phyloP scores from a whole-genome alignment of 2,113 vertebrate species.

The Ictalurus furcatus region DNA sequence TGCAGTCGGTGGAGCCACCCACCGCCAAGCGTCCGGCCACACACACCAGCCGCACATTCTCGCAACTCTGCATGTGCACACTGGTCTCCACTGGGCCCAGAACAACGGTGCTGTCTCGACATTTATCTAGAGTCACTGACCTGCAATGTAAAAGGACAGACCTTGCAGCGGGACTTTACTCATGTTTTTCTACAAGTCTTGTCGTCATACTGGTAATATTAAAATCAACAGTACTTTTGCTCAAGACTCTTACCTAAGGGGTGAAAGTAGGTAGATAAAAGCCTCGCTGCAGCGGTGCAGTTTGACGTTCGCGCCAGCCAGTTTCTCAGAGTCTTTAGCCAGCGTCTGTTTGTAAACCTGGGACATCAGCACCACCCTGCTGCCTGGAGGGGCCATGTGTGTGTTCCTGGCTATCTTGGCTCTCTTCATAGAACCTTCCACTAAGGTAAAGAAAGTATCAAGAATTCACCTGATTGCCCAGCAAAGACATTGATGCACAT shows the following conservation, averaged over 20 bases:
- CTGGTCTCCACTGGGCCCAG: slow-evolving; percentile 85
- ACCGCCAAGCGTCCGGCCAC: slow-evolving; percentile 80
- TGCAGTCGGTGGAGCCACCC: slow-evolving; percentile 77
- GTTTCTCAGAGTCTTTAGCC: slow-evolving; percentile 90
- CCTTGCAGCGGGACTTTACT: neutral
- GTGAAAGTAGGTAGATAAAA: slow-evolving; percentile 93
- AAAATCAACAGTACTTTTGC: neutral
- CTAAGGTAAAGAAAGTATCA: slow-evolving; percentile 52
- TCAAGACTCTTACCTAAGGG: slow-evolving; percentile 80
- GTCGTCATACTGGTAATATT: neutral
- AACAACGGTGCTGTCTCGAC: slow-evolving; percentile 84
- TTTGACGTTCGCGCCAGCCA: slow-evolving; percentile 85
- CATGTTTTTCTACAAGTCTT: neutral
- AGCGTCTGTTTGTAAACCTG: slow-evolving; percentile 91
- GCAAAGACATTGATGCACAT: neutral
- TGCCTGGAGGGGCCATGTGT: slow-evolving; percentile 76
- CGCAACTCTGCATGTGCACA: slow-evolving; percentile 87
- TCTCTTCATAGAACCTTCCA: slow-evolving; percentile 86
- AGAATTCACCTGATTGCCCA: neutral
- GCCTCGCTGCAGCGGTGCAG: slow-evolving; percentile 88
- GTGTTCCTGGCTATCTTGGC: slow-evolving; percentile 86
- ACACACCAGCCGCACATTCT: slow-evolving; percentile 81
- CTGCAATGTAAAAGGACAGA: slow-evolving; percentile 63
- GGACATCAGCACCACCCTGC: slow-evolving; percentile 89
- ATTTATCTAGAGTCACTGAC: slow-evolving; percentile 91